Evolutionary conservation across 2,888 invertebrate genomes (phyloP).

Genomic region (Heliconius charithonia): DNA sequence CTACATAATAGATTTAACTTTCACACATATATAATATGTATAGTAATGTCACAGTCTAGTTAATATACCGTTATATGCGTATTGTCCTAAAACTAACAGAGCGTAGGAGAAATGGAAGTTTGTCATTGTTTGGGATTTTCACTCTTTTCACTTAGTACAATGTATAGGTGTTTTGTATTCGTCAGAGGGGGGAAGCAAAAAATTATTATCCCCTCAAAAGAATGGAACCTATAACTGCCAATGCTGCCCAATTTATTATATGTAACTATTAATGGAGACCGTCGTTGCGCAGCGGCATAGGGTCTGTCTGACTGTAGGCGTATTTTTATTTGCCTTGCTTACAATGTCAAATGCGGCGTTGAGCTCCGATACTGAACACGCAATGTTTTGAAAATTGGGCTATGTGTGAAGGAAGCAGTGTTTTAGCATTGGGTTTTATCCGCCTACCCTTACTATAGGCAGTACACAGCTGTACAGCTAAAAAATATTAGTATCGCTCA

Average conservation of each 20-base stretch:
- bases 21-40: neutral
- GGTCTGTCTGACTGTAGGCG: neutral
- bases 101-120: neutral
- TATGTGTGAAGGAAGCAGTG: accelerated
- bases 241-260: neutral
- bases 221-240: neutral
- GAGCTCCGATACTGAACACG: neutral
- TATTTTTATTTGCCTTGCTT: neutral
- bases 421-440: neutral
- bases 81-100: constrained; percentile 9
- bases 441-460: too few relatives aligned
- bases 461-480: too few relatives aligned
- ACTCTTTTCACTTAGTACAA: neutral
- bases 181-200: neutral
- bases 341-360: neutral
- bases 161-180: too few relatives aligned
- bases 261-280: neutral
- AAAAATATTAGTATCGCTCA: too few relatives aligned
- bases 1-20: neutral
- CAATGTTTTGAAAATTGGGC: neutral
- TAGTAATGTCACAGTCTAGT: constrained; percentile 11
- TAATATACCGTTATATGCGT: constrained; percentile 1
- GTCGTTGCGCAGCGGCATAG: too few relatives aligned
- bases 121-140: neutral
- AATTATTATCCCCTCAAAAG: neutral